Evolutionary conservation across 2,888 invertebrate species (phyloP).

Genomic region (Dendrolimus pini): DNA sequence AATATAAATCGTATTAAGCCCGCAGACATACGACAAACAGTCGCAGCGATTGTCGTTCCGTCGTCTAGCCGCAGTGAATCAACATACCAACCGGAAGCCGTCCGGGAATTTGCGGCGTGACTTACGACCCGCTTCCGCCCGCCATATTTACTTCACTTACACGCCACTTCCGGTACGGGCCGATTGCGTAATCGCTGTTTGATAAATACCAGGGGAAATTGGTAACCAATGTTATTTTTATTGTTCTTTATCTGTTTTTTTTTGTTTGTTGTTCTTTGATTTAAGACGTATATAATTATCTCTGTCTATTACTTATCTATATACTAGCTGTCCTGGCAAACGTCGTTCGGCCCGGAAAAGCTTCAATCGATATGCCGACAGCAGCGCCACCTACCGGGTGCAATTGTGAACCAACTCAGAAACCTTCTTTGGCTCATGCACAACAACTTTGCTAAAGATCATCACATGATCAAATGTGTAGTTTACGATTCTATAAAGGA

Average conservation of each 20-base stretch:
- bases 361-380: too few species aligned
- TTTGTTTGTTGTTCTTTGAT: too few species aligned
- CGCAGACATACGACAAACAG: slow-evolving; percentile 1
- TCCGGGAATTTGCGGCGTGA: slow-evolving; percentile 59
- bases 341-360: too few species aligned
- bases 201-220: slow-evolving; percentile 26
- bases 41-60: slow-evolving; percentile 4
- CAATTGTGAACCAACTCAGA: too few species aligned
- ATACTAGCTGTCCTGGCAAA: too few species aligned
- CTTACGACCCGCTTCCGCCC: slow-evolving; percentile 66
- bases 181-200: slow-evolving; percentile 28
- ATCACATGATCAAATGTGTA: too few species aligned
- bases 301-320: too few species aligned
- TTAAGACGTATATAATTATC: too few species aligned
- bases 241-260: background rate
- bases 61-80: slow-evolving; percentile 6
- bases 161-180: slow-evolving; percentile 34
- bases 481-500: too few species aligned
- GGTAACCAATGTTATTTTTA: slow-evolving; percentile 7
- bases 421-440: too few species aligned
- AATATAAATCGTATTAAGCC: background rate
- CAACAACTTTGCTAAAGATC: too few species aligned
- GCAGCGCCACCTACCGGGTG: too few species aligned
- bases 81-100: slow-evolving; percentile 39
- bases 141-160: slow-evolving; percentile 68